Percentiles rank a stretch among this genome's conserved stretches.
phyloP scores from a whole-genome alignment of 2,113 vertebrate genomes.

The Toxostoma redivivum region DNA sequence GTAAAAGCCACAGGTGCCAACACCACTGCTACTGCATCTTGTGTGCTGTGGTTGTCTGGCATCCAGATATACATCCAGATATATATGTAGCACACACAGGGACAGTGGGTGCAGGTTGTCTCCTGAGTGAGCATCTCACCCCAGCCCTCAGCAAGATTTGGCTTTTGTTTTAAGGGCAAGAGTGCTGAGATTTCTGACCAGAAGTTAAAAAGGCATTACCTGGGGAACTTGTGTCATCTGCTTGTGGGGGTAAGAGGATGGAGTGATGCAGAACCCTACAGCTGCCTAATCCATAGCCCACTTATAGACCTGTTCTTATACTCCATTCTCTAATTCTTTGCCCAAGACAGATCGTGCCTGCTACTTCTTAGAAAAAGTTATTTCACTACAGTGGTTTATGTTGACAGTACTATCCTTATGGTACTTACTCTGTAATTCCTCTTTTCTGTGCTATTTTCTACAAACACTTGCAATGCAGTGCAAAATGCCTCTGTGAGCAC shows the following conservation, averaged over 20 bases:
- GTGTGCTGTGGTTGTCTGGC: not conserved
- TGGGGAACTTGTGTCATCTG: not conserved
- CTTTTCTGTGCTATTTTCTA: not conserved
- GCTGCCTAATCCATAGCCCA: not conserved
- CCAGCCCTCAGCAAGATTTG: not conserved
- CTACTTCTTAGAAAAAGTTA: not conserved
- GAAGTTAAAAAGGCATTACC: not conserved
- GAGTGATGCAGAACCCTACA: not conserved
- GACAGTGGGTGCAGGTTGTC: not conserved
- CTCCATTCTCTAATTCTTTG: not conserved
- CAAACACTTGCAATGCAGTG: not conserved
- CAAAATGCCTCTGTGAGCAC: fast-evolving
- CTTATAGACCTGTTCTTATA: not conserved
- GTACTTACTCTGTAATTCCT: not conserved
- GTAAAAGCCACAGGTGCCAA: not conserved
- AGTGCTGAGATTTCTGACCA: not conserved
- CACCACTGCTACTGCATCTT: not conserved
- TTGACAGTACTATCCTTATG: not conserved
- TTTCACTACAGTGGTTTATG: not conserved
- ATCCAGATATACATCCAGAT: no score
- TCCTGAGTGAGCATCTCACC: not conserved
- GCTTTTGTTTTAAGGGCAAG: not conserved
- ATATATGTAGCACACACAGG: no score
- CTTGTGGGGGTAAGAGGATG: not conserved
- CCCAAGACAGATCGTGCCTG: not conserved